Evolutionary conservation across 2,888 invertebrate species (phyloP), one percentile per base, ranked within the genome.

Genomic region (Scaptomyza flava): DNA sequence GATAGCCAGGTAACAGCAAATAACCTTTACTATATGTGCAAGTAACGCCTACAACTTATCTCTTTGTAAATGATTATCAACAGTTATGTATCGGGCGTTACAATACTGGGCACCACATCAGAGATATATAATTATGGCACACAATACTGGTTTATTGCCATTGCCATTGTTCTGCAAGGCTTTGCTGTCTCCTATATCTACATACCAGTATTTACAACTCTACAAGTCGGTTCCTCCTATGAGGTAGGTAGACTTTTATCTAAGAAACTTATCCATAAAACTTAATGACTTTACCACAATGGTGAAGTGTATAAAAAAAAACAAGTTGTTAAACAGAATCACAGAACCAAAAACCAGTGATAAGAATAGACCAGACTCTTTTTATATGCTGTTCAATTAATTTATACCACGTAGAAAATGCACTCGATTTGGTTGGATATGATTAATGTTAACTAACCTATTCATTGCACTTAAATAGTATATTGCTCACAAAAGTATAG

Each of bases 81-180:
- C 91, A 97, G 96, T 90, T 97, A 97, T 90, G 95, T 97, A 88
- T 97, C 97, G 12, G 97, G 97, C 54, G 96, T 97, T 52, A 97
- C 97, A 54, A 95, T 97, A 75, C 93, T 97, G 77, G 97, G 97
- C 33, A 96, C 96, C 5, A 96, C 97, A 7, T 95, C 96, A 0
- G 97, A 97, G 93, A 95, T 97, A 89, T 97, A 97, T 92, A 95
- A 96, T 91, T 97, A 95, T 89, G 97, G 97, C 31, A 95, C 96
- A 0, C 96, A 96, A 89, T 97, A 97, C 91, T 95, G 95, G 94
- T 92, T 96, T 79, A 95, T 96, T 66, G 93, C 95, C 36, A 90
- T 96, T 33, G 94, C 96, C 2, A 95, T 96, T 67, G 92, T 94
- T 51, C 91, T 95, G 8, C 95, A 95, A 90, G 95, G 95, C 45